A percentile compares a stretch with the other conserved stretches of the same genome.
Evolutionary conservation across 2,888 invertebrate genomes (phyloP).

Genomic region (Nephrotoma guestfalica): DNA sequence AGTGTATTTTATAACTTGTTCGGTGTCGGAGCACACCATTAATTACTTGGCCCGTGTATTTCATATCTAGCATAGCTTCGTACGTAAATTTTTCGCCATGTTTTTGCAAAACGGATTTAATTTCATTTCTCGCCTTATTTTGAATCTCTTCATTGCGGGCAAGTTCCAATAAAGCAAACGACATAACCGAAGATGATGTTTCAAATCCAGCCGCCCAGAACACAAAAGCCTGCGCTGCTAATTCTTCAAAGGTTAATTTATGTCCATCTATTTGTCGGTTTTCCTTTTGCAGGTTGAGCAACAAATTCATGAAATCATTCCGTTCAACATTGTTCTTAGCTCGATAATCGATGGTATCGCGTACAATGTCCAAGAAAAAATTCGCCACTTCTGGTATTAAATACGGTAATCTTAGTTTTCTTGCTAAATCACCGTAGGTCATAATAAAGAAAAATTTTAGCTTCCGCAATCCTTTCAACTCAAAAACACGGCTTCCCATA

Average conservation of each 20-base stretch:
- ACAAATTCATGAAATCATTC: slow-evolving; percentile 32
- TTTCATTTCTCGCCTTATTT: slow-evolving; percentile 29
- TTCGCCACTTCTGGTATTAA: background rate
- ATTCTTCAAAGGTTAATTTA: slow-evolving; percentile 28
- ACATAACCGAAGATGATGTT: slow-evolving; percentile 35
- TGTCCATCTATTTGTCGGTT: background rate
- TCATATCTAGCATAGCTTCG: slow-evolving; percentile 34
- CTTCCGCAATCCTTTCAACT: slow-evolving; percentile 7
- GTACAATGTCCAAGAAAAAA: slow-evolving; percentile 22
- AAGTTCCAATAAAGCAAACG: slow-evolving; percentile 35
- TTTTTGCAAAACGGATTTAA: slow-evolving; percentile 24
- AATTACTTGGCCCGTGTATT: slow-evolving; percentile 34
- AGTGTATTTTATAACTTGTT: background rate
- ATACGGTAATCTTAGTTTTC: background rate
- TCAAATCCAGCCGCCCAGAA: slow-evolving; percentile 41
- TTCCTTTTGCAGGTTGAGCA: background rate
- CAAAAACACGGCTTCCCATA: slow-evolving; percentile 18
- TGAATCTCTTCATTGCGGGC: slow-evolving; percentile 34
- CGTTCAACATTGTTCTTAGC: slow-evolving; percentile 25
- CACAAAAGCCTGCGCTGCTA: slow-evolving; percentile 38
- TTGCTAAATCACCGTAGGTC: background rate
- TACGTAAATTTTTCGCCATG: slow-evolving; percentile 31
- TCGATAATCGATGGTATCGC: slow-evolving; percentile 27
- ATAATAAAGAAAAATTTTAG: background rate
- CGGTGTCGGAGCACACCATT: slow-evolving; percentile 22